Base-by-base conservation (phyloP, 2,797 vertebrate species). In the Taeniopygia guttata region DNA sequence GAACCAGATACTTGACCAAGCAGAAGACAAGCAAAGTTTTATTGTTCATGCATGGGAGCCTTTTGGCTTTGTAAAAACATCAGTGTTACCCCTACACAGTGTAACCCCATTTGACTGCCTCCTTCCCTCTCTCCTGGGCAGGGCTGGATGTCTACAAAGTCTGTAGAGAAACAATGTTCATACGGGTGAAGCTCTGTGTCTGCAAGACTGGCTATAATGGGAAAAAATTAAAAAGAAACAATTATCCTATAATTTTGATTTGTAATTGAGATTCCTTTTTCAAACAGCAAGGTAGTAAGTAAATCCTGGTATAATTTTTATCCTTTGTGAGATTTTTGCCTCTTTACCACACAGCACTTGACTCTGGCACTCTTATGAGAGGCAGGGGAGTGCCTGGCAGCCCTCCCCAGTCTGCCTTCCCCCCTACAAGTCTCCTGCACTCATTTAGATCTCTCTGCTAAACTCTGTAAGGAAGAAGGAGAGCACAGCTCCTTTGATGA, bases 401-500 rank as follows among this genome's bases (percentile, higher is more conserved):
- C 36, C 25, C 43, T 80, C 36, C n/a, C 15, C 32, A 30, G 4
- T 0, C 77, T 73, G 51, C 20, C 52, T 92, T 60, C 42, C 22
- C 23, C 23, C 13, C 34, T 32, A 19, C 49, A 48, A 58, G 11
- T 43, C 51, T 67, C 34, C 46, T 75, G 62, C 73, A 46, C 8
- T 13, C 32, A 36, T 49, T 69, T 60, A 63, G 23, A 32, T 77
- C 19, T 45, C 60, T 45, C 62, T 83, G n/a, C 77, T 68, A 54
- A 74, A 59, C 43, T 74, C 64, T 51, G 36, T 40, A 52, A 54
- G 66, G 36, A 62, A 52, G 58, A 62, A 87, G 54, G 55, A 85
- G 22, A 86, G 32, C 58, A 38, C 51, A 87, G 54, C 45, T 69
- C 34, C 73, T 95, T 93, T 91, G 74, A 94, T 94, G 77, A 42